Base-by-base conservation (phyloP, 2,888 invertebrate species). In the Chymomyza fuscimana region DNA sequence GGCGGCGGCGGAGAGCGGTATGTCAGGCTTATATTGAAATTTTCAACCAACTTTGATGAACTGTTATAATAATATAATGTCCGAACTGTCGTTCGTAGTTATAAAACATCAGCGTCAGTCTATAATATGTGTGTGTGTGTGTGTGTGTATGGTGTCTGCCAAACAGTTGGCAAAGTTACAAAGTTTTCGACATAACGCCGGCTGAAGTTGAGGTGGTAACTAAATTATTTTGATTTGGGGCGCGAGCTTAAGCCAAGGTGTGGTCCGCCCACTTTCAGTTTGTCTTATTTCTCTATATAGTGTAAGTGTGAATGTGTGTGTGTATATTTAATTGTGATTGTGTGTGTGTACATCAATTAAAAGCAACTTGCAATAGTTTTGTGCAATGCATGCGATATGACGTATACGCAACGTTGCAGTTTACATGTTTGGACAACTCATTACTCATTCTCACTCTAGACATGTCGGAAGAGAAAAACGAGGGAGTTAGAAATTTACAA, bases 41-140 rank as follows among this genome's bases (percentile, higher is more conserved):
- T 69, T 59, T 65, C 69, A 25, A 22, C 29, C 58, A 75, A 77
- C 77, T 85, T 86, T 87, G 86, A 86, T 86, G 86, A 87, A 87
- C 83, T 86, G 82, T 78, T 86, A 81, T 82, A 86, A 87, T 82
- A 85, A 82, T 82, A 83, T 76, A 79, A 79, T 77, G 86, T 87
- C 83, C 86, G 70, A 83, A 74, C 75, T 85, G 83, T 86, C 88
- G 83, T 78, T 72, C 68, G 72, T 76, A 81, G 80, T 76, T 81
- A 81, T 80, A 74, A 77, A 74, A 82, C 79, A 85, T 81, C 79
- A 76, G 67, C 73, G 70, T 65, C 67, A 50, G 16, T 61, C 40
- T 40, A n/a, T 15, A 51, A 22, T 19, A 25, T 10, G 32, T 62
- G 56, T 68, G 16, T 69, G 29, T 60, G 25, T 62, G 65, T 25